Conservation (phyloP, 2,888 invertebrate species). For the Chymomyza fuscimana region DNA sequence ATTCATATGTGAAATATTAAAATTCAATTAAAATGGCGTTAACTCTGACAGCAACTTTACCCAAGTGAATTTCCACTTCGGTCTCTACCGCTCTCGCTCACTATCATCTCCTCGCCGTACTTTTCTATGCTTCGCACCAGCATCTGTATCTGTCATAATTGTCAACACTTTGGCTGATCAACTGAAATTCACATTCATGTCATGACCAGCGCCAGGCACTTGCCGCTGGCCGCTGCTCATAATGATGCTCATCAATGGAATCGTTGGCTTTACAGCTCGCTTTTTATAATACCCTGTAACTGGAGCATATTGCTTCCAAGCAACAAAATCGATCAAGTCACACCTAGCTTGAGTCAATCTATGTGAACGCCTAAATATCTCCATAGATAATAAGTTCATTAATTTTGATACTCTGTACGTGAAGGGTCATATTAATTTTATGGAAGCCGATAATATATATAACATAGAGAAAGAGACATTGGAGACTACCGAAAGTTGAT, state of each 20-base stretch:
- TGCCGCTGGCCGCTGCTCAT: slow-evolving; percentile 45
- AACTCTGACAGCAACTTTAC: slow-evolving; percentile 55
- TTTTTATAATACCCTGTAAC: background rate
- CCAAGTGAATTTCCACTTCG: slow-evolving; percentile 1
- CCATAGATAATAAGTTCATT: no score
- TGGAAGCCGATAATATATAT: no score
- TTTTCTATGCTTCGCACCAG: slow-evolving; percentile 11
- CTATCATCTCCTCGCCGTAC: background rate
- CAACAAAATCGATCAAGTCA: no score
- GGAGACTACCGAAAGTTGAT: no score
- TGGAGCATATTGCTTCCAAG: background rate
- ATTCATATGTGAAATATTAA: slow-evolving; percentile 75
- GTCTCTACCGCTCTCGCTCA: background rate
- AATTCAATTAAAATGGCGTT: slow-evolving; percentile 77
- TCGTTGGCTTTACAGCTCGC: slow-evolving; percentile 30
- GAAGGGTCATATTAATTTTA: no score
- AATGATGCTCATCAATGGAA: slow-evolving; percentile 66
- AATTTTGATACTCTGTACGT: no score
- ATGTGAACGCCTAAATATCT: no score
- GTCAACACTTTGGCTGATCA: slow-evolving; percentile 63
- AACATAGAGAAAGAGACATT: no score
- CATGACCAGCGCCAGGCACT: slow-evolving; percentile 35
- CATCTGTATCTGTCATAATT: slow-evolving; percentile 66
- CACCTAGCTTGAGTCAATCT: no score
- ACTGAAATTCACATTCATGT: slow-evolving; percentile 54